These are phyloP conservation scores for Plusia festucae DNA, from an alignment of 2,888 invertebrate species.

Conservation along the genomic window DNA sequence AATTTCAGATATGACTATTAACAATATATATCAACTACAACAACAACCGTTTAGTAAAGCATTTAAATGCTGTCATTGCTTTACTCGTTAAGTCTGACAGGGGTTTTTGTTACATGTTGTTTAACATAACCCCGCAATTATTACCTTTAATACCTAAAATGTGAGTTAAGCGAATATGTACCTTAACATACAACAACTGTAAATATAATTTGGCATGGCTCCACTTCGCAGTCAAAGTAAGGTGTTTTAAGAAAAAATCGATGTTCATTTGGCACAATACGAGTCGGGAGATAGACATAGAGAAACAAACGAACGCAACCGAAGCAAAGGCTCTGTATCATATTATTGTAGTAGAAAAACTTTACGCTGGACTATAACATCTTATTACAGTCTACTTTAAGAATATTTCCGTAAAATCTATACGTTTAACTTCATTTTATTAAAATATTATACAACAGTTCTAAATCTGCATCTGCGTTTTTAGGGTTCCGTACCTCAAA, in stretches of 20 bases:
- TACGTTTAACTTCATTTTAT: not conserved
- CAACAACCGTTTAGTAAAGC: not conserved
- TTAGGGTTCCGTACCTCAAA: no score
- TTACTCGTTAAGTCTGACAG: not conserved
- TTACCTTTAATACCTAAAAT: not conserved
- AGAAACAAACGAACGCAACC: not conserved
- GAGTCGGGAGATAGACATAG: not conserved
- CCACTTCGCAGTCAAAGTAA: not conserved
- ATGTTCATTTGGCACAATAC: not conserved
- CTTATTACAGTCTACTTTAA: not conserved
- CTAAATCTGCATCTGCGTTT: no score
- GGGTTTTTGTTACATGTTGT: no score
- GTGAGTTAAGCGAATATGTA: not conserved
- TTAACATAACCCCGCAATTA: not conserved
- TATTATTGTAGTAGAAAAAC: not conserved
- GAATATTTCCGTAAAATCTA: no score
- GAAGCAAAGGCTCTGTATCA: not conserved
- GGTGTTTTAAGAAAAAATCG: not conserved
- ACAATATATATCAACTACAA: not conserved
- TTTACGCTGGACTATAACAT: not conserved
- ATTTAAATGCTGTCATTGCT: not conserved
- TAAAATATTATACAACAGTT: no score
- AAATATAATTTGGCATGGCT: conserved; percentile 1
- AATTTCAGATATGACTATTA: not conserved
- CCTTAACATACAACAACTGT: not conserved